These are phyloP conservation scores for Agrilus cyanescens DNA, from an alignment of 2,888 invertebrate species.

Conservation along the genomic window DNA sequence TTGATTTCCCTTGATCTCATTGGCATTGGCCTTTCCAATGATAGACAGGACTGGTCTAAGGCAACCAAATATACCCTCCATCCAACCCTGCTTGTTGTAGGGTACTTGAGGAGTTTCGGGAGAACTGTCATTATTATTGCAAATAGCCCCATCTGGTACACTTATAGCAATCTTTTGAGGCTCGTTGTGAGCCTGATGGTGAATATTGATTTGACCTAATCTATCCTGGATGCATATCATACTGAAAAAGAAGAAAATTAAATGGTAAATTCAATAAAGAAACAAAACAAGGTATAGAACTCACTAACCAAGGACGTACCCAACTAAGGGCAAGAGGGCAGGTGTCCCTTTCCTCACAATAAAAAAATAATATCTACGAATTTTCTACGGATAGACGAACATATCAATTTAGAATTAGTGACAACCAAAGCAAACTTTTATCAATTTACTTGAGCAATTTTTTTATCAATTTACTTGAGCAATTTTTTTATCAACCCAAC, in stretches of 20 bases:
- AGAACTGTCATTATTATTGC: conserved; percentile 34
- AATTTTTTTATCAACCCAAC: too few relatives aligned
- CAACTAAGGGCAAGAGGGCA: too few relatives aligned
- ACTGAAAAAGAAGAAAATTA: conserved; percentile 32
- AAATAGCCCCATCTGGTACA: conserved; percentile 31
- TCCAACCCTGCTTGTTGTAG: conserved; percentile 54
- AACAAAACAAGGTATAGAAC: conserved; percentile 2
- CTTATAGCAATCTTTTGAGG: conserved; percentile 29
- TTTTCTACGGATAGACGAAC: too few relatives aligned
- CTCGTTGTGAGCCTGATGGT: conserved; percentile 25
- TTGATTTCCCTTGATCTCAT: conserved; percentile 54
- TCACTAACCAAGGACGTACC: not conserved
- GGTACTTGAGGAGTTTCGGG: conserved; percentile 36
- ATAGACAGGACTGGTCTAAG: conserved; percentile 80
- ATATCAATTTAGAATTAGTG: too few relatives aligned
- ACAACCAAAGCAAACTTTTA: too few relatives aligned
- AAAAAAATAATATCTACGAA: too few relatives aligned
- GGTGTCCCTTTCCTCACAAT: too few relatives aligned
- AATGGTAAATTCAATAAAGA: conserved; percentile 3
- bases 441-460: too few relatives aligned
- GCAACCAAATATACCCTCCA: conserved; percentile 77
- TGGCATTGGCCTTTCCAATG: conserved; percentile 63
- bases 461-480: too few relatives aligned
- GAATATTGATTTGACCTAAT: conserved; percentile 40
- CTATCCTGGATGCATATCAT: conserved; percentile 55